Base-by-base conservation (phyloP, 2,113 vertebrate species). In the Phaethon lepturus region DNA sequence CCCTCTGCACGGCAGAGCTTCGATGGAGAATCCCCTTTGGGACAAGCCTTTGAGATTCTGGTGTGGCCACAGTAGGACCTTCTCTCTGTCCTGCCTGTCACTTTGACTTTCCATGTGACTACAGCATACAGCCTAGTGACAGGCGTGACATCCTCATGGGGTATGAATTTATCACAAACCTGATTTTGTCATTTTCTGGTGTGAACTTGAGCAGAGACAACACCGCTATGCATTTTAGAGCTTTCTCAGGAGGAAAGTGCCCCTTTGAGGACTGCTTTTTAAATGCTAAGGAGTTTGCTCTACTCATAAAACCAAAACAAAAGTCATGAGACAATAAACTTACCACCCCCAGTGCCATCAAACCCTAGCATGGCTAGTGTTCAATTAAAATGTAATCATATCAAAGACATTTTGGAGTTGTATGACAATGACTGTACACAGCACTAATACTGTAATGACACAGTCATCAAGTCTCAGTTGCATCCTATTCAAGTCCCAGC, bases 401-500 rank as follows among this genome's bases (percentile, higher is more conserved):
- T 84, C 94, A 80, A 88, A 90, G 75, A 62, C 77, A 22, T 49
- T 83, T 59, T 72, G 79, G 71, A 82, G 71, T 73, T 56, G 49
- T 76, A 24, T 75, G 75, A 81, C 92, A 90, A 78, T 71, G 93
- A 42, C 85, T 92, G 85, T 93, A 72, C 85, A 68, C 85, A 87
- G 53, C 85, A 35, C 85, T 80, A 90, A 87, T 53, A 40, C 91
- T 53, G 72, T 84, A 93, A 92, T 93, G 91, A 93, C 91, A 96
- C 52, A 87, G 88, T 89, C 93, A 96, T 94, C 95, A 96, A 68
- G 63, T 84, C 95, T 92, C 88, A 59, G 86, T 96, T 76, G 86
- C 82, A 84, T 87, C 86, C 89, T 40, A 50, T 90, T 88, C 71
- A 71, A 93, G 71, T 52, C 78, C 78, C 92, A 92, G 92, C 90